Conservation (phyloP, 2,797 vertebrate genomes). For the Microctenopoma lineatum region DNA sequence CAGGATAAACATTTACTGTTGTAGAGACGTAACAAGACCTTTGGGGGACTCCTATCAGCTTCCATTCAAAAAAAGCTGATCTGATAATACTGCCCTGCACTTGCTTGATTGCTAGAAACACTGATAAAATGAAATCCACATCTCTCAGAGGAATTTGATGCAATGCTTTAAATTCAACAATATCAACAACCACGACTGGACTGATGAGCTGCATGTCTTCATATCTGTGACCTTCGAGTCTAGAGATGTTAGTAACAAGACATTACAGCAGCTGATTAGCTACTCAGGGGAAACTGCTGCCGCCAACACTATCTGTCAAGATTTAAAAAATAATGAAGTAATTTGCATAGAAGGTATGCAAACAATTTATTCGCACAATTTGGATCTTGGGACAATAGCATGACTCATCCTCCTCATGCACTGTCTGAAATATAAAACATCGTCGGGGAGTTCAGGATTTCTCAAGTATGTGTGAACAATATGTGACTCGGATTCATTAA, state of each 20-base stretch:
- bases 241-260: constrained; percentile 3
- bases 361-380: neutral
- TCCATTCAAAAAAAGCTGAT: neutral
- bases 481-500: no score
- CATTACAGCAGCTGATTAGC: constrained; percentile 15
- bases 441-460: neutral
- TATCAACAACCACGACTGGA: neutral
- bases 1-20: neutral
- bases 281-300: neutral
- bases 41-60: neutral
- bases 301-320: neutral
- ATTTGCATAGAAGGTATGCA: neutral
- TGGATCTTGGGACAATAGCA: neutral
- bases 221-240: constrained; percentile 5
- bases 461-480: neutral
- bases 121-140: neutral
- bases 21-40: neutral
- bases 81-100: neutral
- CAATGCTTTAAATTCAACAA: neutral
- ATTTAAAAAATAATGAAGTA: neutral
- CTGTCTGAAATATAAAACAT: neutral
- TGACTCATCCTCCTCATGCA: neutral
- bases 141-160: neutral
- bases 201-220: constrained; percentile 11
- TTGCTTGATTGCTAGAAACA: neutral